These are phyloP conservation scores for Melanerpes formicivorus DNA, from an alignment of 2,113 vertebrate genomes.

Conservation along the genomic window DNA sequence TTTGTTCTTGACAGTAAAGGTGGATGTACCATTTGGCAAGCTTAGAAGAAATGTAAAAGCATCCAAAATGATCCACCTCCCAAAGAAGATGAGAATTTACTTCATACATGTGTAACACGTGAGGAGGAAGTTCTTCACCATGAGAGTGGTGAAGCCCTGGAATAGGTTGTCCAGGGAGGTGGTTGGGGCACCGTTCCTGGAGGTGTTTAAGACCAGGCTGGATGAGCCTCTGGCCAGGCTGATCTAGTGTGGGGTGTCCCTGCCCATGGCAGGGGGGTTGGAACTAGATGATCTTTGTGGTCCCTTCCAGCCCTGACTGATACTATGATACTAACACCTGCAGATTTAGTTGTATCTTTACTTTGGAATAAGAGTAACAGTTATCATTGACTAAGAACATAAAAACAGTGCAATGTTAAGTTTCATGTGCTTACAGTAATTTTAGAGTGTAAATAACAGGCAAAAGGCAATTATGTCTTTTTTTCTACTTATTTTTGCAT, in stretches of 20 bases:
- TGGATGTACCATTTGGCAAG: not conserved
- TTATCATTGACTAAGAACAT: slow-evolving; percentile 39
- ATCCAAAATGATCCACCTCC: not conserved
- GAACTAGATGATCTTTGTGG: too few relatives aligned
- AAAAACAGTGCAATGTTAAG: slow-evolving; percentile 9
- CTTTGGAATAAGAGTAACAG: slow-evolving; percentile 34
- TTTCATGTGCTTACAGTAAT: slow-evolving; percentile 43
- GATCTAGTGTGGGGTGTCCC: too few relatives aligned
- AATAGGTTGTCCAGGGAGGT: too few relatives aligned
- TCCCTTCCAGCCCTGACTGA: too few relatives aligned
- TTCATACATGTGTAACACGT: not conserved
- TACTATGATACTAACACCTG: not conserved
- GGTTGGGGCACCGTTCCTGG: too few relatives aligned
- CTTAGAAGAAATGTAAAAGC: not conserved
- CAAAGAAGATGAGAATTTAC: not conserved
- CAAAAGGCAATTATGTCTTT: not conserved
- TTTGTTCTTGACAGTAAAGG: not conserved
- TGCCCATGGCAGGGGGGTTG: too few relatives aligned
- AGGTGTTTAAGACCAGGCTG: too few relatives aligned
- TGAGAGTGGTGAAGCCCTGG: too few relatives aligned
- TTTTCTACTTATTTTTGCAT: not conserved
- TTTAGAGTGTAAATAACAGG: slow-evolving; percentile 34
- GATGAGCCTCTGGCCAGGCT: too few relatives aligned
- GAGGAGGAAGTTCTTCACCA: too few relatives aligned
- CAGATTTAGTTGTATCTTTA: slow-evolving; percentile 42